Conservation (phyloP, 2,113 vertebrate genomes). For the Plecotus auritus region DNA sequence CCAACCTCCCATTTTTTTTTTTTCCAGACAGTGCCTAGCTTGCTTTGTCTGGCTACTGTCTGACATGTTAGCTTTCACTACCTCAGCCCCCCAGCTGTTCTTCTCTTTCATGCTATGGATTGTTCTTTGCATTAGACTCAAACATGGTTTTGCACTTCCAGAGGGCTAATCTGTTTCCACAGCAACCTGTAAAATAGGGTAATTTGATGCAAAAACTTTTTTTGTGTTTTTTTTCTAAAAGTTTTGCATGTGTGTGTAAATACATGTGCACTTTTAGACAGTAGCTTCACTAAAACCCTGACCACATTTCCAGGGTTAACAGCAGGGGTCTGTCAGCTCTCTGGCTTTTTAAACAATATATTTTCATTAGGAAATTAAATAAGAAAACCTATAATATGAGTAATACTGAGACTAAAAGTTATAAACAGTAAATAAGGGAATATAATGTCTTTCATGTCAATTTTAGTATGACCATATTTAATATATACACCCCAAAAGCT, state of each 20-base stretch:
- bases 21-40: conserved; percentile 76
- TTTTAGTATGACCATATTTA: conserved; percentile 7
- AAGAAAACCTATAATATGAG: conserved; percentile 7
- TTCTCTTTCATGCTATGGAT: conserved; percentile 79
- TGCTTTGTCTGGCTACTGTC: conserved; percentile 84
- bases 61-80: conserved; percentile 80
- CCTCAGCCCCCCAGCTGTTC: conserved; percentile 82
- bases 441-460: not conserved
- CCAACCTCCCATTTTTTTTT: not conserved
- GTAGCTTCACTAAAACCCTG: conserved; percentile 41
- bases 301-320: conserved; percentile 9
- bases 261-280: conserved; percentile 27
- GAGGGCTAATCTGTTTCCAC: conserved; percentile 79
- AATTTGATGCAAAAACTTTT: conserved; percentile 74
- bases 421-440: not conserved
- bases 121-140: conserved; percentile 78
- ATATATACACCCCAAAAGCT: not conserved
- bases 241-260: conserved; percentile 65
- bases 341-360: conserved; percentile 54
- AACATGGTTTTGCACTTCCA: conserved; percentile 73
- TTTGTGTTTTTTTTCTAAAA: conserved; percentile 57
- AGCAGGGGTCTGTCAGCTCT: conserved; percentile 27
- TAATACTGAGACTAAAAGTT: conserved; percentile 5
- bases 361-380: conserved; percentile 49
- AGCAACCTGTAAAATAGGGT: conserved; percentile 79